Percentiles rank a stretch among this genome's conserved stretches.
phyloP scores from a whole-genome alignment of 1,140 invertebrate genomes.

The Idris sp. region DNA sequence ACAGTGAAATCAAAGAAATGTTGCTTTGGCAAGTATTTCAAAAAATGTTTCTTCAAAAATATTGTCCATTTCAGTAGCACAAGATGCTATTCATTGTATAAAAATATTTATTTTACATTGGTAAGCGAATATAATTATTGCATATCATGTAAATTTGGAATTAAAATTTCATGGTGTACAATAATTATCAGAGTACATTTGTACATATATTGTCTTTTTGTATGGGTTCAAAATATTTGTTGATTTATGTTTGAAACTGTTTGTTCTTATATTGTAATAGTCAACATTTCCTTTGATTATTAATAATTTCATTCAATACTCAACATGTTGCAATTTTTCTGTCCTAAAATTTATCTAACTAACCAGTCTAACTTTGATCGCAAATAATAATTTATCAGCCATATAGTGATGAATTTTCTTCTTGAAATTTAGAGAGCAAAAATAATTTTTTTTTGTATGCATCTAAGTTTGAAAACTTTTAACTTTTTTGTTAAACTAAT shows the following conservation, averaged over 20 bases:
- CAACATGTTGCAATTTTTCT: neutral
- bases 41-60: conserved; percentile 17
- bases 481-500: too few species aligned
- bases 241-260: too few species aligned
- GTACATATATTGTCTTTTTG: too few species aligned
- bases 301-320: conserved; percentile 14
- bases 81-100: conserved; percentile 23
- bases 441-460: conserved; percentile 25
- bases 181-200: too few species aligned
- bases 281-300: conserved; percentile 30
- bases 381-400: too few species aligned
- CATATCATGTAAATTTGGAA: conserved; percentile 2
- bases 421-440: conserved; percentile 29
- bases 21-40: neutral
- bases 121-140: conserved; percentile 11
- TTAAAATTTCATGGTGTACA: conserved; percentile 3
- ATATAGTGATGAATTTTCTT: too few species aligned
- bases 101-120: conserved; percentile 37
- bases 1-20: conserved; percentile 18
- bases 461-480: too few species aligned
- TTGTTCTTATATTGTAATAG: too few species aligned
- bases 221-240: too few species aligned
- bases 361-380: conserved; percentile 10
- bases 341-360: neutral
- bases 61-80: conserved; percentile 24